These are phyloP conservation scores for Solenodon paradoxus DNA, from an alignment of 2,113 vertebrate genomes.

Conservation along the genomic window DNA sequence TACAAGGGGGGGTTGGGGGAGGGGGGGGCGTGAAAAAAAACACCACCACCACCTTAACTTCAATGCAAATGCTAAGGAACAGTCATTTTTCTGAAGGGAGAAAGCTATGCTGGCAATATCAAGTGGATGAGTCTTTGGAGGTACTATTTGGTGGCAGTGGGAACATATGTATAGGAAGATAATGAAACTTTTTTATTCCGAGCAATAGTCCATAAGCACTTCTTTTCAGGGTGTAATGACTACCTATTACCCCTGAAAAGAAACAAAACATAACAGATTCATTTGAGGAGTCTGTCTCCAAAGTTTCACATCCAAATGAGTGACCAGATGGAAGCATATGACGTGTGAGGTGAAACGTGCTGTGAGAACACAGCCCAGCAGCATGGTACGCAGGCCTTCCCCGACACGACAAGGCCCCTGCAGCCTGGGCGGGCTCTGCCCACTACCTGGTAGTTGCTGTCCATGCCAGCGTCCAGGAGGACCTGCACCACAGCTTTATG, in stretches of 20 bases:
- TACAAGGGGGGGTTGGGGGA: too few species aligned
- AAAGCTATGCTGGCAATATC: neutral
- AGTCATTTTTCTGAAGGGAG: neutral
- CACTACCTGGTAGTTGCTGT: conserved; percentile 96
- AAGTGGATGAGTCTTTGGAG: neutral
- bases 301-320: neutral
- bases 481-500: conserved; percentile 95
- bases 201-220: neutral
- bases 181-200: neutral
- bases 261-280: neutral
- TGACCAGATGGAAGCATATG: conserved; percentile 33
- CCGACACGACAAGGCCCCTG: neutral
- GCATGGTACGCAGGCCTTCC: neutral
- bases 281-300: neutral
- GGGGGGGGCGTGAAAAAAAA: too few species aligned
- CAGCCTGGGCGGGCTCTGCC: fast-evolving
- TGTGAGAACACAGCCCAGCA: conserved; percentile 47
- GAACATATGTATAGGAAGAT: neutral
- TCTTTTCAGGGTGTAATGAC: conserved; percentile 52
- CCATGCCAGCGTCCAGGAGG: conserved; percentile 95
- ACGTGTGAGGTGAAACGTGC: neutral
- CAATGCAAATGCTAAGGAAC: neutral
- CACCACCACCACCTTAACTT: neutral
- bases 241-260: conserved; percentile 15
- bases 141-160: neutral